Conservation (phyloP, 2,113 vertebrate species). For the Bettongia penicillata region DNA sequence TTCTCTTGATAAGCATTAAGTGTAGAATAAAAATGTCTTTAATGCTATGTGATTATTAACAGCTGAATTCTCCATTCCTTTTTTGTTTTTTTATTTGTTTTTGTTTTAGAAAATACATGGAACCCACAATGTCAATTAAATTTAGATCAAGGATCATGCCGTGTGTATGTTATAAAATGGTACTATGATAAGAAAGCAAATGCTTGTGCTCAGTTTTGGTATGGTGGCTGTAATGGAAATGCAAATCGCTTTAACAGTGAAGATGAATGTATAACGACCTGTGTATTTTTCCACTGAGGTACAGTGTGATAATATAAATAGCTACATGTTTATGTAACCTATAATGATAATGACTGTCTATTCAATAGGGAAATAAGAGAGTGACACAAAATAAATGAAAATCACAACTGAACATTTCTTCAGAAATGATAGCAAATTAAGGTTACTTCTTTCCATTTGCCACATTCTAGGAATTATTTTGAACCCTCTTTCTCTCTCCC, state of each 20-base stretch:
- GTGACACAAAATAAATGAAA: background rate
- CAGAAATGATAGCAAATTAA: background rate
- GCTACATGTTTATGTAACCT: background rate
- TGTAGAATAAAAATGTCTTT: conserved; percentile 39
- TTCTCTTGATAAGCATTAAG: conserved; percentile 9
- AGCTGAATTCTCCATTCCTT: conserved; percentile 14
- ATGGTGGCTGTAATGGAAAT: conserved; percentile 89
- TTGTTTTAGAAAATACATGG: conserved; percentile 45
- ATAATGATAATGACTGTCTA: background rate
- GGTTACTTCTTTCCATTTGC: background rate
- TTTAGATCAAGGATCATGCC: conserved; percentile 86
- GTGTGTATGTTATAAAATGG: conserved; percentile 86
- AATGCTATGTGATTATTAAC: conserved; percentile 31
- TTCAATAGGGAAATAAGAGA: background rate
- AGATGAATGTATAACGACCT: conserved; percentile 87
- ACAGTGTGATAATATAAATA: conserved; percentile 41
- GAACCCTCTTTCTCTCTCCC: background rate
- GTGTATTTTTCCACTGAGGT: conserved; percentile 83
- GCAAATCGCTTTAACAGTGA: conserved; percentile 89
- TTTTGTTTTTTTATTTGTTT: background rate
- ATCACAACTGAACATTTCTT: background rate
- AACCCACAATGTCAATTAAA: conserved; percentile 80
- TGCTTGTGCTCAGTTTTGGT: conserved; percentile 93
- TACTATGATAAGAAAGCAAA: conserved; percentile 91
- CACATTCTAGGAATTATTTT: background rate